A percentile compares a stretch with the other conserved stretches of the same genome.
Conservation (phyloP, 2,888 invertebrate genomes). For the Ornithoptera priamus region DNA sequence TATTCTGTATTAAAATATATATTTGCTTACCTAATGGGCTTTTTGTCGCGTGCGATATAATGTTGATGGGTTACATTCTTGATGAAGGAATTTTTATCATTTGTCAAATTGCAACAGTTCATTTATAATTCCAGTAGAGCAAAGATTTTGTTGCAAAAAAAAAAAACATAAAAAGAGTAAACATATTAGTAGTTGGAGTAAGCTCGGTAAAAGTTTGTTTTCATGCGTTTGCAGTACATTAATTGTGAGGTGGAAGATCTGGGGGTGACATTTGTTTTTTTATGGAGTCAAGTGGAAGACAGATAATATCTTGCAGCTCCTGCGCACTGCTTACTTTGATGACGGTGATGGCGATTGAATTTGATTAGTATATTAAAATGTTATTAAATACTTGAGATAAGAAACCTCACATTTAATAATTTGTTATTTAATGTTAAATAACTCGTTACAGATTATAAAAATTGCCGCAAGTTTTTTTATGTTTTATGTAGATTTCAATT, state of each 20-base stretch:
- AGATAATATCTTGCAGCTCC: constrained; percentile 69
- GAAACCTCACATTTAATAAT: too few species aligned
- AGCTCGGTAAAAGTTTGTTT: constrained; percentile 1
- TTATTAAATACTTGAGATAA: too few species aligned
- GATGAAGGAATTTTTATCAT: constrained; percentile 63
- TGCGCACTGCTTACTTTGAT: constrained; percentile 71
- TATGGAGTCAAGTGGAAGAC: constrained; percentile 61
- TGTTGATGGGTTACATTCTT: constrained; percentile 53
- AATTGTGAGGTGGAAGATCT: constrained; percentile 44
- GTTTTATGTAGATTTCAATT: too few species aligned
- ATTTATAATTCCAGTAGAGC: constrained; percentile 1
- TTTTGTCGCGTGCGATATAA: constrained; percentile 75
- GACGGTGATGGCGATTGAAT: constrained; percentile 33
- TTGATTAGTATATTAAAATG: not conserved
- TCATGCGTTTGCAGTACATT: constrained; percentile 11
- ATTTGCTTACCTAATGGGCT: constrained; percentile 75
- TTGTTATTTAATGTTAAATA: too few species aligned
- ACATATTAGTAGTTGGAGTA: not conserved
- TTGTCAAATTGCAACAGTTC: constrained; percentile 50
- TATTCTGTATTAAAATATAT: constrained; percentile 78
- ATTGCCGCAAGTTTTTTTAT: too few species aligned
- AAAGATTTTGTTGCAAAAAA: not conserved
- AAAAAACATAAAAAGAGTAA: not conserved
- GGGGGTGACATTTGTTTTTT: constrained; percentile 65
- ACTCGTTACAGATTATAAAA: too few species aligned